Base-by-base conservation (phyloP, 1,140 invertebrate genomes). In the Pseudachorutes palmiensis region DNA sequence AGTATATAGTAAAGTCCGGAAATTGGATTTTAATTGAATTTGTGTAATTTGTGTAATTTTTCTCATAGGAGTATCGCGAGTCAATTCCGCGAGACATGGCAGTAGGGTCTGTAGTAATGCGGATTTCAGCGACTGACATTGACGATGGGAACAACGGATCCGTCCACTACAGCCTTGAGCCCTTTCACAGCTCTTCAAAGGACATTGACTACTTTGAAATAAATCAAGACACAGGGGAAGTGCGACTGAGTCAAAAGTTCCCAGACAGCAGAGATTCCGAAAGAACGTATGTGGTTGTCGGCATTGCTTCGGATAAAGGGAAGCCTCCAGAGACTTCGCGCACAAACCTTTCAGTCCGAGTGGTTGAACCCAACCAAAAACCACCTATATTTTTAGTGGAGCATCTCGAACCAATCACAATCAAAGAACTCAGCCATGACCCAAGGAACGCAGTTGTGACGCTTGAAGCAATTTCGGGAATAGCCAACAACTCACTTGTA, bases 351-450 rank as follows among this genome's bases (percentile, higher is more conserved):
- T 83, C 87, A 69, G 90, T 95, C 70, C 82, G 85, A 68, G 89
- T 94, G 24, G 89, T 93, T 0, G 89, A 91, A 75, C 90, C 90
- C 1, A 86, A 90, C 75, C 92, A 91, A 77, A 91, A 92, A 78
- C 86, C 90, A 48, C 92, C 92, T 57, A 82, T 80, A 45, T 90
- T 90, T 73, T 81, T 83, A 57, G 79, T 83, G 66, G 73, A 74
- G 2, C 79, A 82, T 64, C 82, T 83, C 16, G 60, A 81, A 2
- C 82, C 83, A 63, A 87, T 91, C 66, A 79, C 79, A 68, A 79
- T 93, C 30, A 81, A 81, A 67, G 91, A 93, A 80, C 87, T 88
- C 78, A 84, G 85, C 60, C 83, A 78, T 16, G 82, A 90, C 76
- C 90, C 84, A 73, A 82, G 83, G 22, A 78, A 78, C 28, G 83